phyloP scores from a whole-genome alignment of 1,140 invertebrate genomes.

The Babylonia areolata region DNA sequence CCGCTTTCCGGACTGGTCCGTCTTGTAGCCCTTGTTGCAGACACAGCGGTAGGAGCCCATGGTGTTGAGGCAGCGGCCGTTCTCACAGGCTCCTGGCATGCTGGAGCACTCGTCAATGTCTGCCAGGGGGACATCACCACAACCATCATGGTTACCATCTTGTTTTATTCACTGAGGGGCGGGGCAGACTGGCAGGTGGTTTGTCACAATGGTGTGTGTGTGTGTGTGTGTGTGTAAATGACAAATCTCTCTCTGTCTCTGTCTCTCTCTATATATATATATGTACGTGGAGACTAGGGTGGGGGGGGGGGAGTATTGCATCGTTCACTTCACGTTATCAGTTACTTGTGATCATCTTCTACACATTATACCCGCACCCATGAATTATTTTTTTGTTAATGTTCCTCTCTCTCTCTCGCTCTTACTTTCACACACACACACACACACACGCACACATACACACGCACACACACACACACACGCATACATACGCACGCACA shows the following conservation, averaged over 20 bases:
- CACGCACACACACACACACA: neutral
- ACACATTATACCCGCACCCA: neutral
- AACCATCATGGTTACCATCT: no score
- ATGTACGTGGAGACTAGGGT: no score
- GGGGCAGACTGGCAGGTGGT: neutral
- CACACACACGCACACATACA: neutral
- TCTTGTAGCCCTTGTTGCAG: conserved; percentile 76
- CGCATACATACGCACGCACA: neutral
- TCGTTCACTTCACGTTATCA: no score
- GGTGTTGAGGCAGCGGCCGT: conserved; percentile 73
- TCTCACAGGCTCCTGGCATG: conserved; percentile 75
- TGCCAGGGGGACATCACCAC: conserved; percentile 51
- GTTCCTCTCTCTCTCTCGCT: no score
- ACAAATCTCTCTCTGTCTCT: neutral
- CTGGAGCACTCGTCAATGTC: conserved; percentile 79
- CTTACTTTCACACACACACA: no score
- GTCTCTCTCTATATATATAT: neutral
- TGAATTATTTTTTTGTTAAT: no score
- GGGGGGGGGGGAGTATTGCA: no score
- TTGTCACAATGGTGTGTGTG: no score
- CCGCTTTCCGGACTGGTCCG: conserved; percentile 64
- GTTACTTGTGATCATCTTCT: no score
- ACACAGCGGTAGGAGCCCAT: conserved; percentile 74
- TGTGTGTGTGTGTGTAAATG: no score
- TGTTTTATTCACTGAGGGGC: neutral